Evolutionary conservation across 37 sponge, comb jelly and placozoan species (phyloP).

Genomic region (Lycopodina hypogea): DNA sequence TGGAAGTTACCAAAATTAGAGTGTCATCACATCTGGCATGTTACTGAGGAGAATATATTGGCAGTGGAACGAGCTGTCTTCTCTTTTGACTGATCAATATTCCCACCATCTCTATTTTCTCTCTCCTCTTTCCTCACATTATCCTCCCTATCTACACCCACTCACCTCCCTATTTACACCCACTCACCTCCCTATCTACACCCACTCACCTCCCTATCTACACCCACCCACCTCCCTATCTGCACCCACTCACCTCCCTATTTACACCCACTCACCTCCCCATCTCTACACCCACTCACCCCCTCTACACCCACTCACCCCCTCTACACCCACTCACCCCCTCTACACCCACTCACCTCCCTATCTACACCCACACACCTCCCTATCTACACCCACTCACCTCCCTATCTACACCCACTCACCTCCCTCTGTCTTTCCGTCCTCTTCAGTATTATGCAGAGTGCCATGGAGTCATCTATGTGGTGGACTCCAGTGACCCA

Average conservation of each 20-base stretch:
- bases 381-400: neutral
- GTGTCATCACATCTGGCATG: no score
- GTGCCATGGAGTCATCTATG: conserved; percentile 91
- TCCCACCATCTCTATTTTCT: no score
- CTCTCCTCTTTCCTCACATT: no score
- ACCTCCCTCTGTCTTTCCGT: neutral
- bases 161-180: no score
- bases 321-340: neutral
- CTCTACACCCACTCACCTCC: neutral
- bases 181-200: no score
- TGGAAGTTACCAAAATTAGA: no score
- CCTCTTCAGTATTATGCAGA: conserved; percentile 77
- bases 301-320: neutral
- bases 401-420: neutral
- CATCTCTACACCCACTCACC: neutral
- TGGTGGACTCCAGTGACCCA: conserved; percentile 85
- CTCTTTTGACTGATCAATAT: no score
- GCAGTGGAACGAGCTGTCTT: no score
- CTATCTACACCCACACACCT: neutral
- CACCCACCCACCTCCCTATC: no score
- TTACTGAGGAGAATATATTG: no score
- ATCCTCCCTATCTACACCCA: no score
- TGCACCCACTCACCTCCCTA: neutral
- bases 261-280: neutral
- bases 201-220: no score